A percentile compares a stretch with the other conserved stretches of the same genome.
These are phyloP conservation scores for Ganaspis sp. DNA, from an alignment of 1,140 invertebrate species.

Conservation along the genomic window DNA sequence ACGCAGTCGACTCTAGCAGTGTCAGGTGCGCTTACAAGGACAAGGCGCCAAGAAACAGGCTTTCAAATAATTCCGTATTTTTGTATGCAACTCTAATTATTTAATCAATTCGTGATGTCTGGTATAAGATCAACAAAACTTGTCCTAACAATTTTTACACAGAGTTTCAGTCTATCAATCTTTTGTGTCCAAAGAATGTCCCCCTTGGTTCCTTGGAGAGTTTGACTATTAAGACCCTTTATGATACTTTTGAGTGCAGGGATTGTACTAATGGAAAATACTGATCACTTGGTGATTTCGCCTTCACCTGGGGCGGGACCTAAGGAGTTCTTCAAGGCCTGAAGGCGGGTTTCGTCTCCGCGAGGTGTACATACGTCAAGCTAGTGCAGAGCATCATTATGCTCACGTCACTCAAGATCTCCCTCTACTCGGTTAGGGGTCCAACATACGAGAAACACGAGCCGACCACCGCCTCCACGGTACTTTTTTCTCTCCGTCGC, in stretches of 20 bases:
- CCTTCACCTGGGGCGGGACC: slow-evolving; percentile 63
- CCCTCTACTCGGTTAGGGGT: slow-evolving; percentile 57
- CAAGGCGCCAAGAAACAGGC: slow-evolving; percentile 36
- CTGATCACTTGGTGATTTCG: slow-evolving; percentile 58
- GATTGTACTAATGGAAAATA: not conserved
- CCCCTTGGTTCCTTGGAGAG: too few species aligned
- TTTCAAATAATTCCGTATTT: too few species aligned
- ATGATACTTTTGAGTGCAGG: not conserved
- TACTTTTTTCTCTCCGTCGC: slow-evolving; percentile 32
- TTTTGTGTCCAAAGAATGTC: too few species aligned
- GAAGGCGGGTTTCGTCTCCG: slow-evolving; percentile 55
- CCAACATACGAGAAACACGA: slow-evolving; percentile 65
- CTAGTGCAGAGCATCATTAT: slow-evolving; percentile 65
- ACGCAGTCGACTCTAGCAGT: slow-evolving; percentile 52
- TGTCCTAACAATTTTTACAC: too few species aligned
- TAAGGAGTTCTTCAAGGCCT: slow-evolving; percentile 41
- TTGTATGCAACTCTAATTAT: too few species aligned
- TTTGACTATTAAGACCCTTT: not conserved
- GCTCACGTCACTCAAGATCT: slow-evolving; percentile 69
- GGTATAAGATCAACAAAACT: too few species aligned
- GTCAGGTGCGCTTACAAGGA: slow-evolving; percentile 54
- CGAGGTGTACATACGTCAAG: slow-evolving; percentile 40
- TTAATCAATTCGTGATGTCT: too few species aligned
- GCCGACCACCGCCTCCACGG: slow-evolving; percentile 55
- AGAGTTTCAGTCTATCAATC: too few species aligned